Conservation (phyloP, 1,140 invertebrate species). For the Bacillus rossius region DNA sequence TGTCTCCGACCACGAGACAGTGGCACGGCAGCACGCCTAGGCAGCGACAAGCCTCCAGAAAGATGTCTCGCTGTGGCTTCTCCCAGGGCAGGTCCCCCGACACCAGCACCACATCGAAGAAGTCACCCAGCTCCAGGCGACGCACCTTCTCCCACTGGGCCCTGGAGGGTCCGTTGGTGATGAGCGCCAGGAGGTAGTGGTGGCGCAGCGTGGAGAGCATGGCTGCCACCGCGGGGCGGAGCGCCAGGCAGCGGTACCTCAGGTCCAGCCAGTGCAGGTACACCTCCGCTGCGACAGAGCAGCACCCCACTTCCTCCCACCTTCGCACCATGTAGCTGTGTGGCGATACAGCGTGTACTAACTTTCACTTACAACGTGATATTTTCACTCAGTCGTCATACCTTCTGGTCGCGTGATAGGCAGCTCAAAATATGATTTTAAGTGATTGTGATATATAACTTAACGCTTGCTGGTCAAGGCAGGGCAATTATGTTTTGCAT, state of each 20-base stretch:
- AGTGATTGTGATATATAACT: no score
- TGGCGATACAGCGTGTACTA: no score
- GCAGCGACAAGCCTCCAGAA: constrained; percentile 60
- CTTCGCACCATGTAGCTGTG: no score
- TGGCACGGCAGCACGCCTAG: constrained; percentile 61
- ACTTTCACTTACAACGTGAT: no score
- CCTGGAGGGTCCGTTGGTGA: constrained; percentile 77
- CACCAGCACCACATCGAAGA: constrained; percentile 73
- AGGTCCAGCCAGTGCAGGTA: constrained; percentile 69
- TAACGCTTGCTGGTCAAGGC: no score
- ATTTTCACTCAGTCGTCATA: no score
- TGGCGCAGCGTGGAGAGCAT: constrained; percentile 59
- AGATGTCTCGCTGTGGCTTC: constrained; percentile 71
- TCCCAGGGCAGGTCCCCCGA: constrained; percentile 79
- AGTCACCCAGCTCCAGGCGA: constrained; percentile 55
- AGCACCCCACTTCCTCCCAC: no score
- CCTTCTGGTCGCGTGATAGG: no score
- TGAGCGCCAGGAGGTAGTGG: constrained; percentile 67
- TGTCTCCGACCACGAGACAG: constrained; percentile 83
- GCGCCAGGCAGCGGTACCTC: constrained; percentile 63
- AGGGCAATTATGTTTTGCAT: no score
- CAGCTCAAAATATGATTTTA: no score
- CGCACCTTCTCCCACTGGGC: constrained; percentile 83
- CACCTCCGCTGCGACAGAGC: constrained; percentile 53
- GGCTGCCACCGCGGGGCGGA: constrained; percentile 55